These are phyloP conservation scores for Percina caprodes DNA, from an alignment of 2,113 vertebrate genomes.

Conservation along the genomic window DNA sequence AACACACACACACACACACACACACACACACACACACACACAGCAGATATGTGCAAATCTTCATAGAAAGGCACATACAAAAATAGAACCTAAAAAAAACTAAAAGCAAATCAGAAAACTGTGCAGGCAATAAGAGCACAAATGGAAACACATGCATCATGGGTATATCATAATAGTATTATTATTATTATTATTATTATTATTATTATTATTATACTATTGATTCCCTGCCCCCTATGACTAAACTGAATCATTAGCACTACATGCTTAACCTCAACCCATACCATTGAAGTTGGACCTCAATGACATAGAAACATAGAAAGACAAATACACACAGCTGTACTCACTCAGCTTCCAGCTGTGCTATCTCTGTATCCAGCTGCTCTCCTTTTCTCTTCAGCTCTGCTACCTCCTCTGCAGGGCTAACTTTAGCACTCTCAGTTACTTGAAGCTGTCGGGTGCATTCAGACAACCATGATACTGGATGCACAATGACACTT, in stretches of 20 bases:
- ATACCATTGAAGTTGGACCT: constrained; percentile 10
- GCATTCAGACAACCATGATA: constrained; percentile 10
- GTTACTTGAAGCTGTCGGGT: constrained; percentile 73
- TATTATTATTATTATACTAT: no score
- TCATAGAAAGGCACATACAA: constrained; percentile 4
- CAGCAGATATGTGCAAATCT: background rate
- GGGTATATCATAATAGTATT: background rate
- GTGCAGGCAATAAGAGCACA: background rate
- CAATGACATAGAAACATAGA: constrained; percentile 34
- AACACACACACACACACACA: constrained; percentile 30
- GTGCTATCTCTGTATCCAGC: constrained; percentile 79
- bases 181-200: no score
- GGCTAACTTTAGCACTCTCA: constrained; percentile 46
- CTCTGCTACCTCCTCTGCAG: constrained; percentile 75
- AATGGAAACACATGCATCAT: background rate
- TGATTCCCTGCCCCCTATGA: no score
- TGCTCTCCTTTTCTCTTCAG: constrained; percentile 71
- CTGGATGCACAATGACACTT: background rate
- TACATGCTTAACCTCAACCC: background rate
- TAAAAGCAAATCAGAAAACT: background rate
- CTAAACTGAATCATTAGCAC: background rate
- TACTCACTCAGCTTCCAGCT: constrained; percentile 82
- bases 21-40: background rate
- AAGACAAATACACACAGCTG: constrained; percentile 58
- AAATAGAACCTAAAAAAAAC: constrained; percentile 1